phyloP scores from a whole-genome alignment of 2,888 invertebrate genomes.

The Leptothorax acervorum region DNA sequence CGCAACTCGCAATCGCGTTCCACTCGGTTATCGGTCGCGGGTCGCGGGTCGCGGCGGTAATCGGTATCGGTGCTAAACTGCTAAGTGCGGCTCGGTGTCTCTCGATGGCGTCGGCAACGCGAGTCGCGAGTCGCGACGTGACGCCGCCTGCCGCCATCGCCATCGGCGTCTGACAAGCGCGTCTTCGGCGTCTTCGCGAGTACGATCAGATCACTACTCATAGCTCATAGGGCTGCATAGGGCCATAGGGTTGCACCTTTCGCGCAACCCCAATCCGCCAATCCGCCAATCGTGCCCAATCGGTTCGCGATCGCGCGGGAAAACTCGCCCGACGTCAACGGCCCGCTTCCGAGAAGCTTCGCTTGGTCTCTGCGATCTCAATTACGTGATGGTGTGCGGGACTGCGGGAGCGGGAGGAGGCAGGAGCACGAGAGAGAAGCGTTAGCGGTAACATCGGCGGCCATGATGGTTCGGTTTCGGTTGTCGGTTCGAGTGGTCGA shows the following conservation, averaged over 20 bases:
- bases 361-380: background rate
- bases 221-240: too few relatives aligned
- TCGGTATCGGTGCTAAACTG: background rate
- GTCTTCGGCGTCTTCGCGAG: background rate
- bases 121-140: background rate
- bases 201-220: too few relatives aligned
- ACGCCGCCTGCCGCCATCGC: constrained; percentile 49
- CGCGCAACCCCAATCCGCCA: too few relatives aligned
- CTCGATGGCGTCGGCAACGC: constrained; percentile 67
- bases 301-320: constrained; percentile 41
- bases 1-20: background rate
- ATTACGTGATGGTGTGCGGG: background rate
- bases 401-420: too few relatives aligned
- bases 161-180: constrained; percentile 61
- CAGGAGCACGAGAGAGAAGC: background rate
- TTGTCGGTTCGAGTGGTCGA: constrained; percentile 52
- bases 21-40: constrained; percentile 31
- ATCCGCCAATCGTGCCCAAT: too few relatives aligned
- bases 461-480: constrained; percentile 71
- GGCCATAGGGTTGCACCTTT: too few relatives aligned
- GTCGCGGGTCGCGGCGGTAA: constrained; percentile 11
- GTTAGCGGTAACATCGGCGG: constrained; percentile 61
- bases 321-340: background rate
- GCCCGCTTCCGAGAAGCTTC: too few relatives aligned
- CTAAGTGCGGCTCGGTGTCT: constrained; percentile 61